Evolutionary conservation across 2,888 invertebrate species (phyloP).

Genomic region (Fragum fragum): DNA sequence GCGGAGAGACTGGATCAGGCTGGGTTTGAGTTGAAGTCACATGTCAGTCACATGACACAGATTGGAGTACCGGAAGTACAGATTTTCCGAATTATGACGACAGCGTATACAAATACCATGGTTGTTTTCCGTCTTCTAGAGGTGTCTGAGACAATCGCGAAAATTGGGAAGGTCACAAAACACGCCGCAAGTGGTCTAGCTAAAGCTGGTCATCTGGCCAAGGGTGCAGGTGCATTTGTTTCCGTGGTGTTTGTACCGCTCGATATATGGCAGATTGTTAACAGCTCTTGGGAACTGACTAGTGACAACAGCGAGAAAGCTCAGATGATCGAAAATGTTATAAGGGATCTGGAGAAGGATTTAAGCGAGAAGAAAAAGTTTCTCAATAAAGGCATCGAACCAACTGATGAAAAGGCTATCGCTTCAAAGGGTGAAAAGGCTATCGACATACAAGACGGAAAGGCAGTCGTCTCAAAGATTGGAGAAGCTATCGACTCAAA

Average conservation of each 20-base stretch:
- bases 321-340: background rate
- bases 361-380: background rate
- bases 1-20: background rate
- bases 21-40: background rate
- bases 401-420: too few species aligned
- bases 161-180: conserved; percentile 1
- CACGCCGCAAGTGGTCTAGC: background rate
- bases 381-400: background rate
- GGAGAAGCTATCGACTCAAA: too few species aligned
- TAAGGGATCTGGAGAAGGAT: background rate
- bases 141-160: background rate
- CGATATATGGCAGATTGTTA: conserved; percentile 2
- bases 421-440: too few species aligned
- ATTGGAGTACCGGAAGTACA: background rate
- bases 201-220: background rate
- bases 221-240: background rate
- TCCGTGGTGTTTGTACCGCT: conserved; percentile 1
- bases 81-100: background rate
- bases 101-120: background rate
- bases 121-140: background rate
- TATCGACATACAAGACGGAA: too few species aligned
- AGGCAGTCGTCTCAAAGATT: too few species aligned
- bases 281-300: background rate
- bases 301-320: conserved; percentile 2
- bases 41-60: background rate